These are phyloP conservation scores for Apocheima hispidaria DNA, from an alignment of 2,888 invertebrate genomes.

Conservation along the genomic window DNA sequence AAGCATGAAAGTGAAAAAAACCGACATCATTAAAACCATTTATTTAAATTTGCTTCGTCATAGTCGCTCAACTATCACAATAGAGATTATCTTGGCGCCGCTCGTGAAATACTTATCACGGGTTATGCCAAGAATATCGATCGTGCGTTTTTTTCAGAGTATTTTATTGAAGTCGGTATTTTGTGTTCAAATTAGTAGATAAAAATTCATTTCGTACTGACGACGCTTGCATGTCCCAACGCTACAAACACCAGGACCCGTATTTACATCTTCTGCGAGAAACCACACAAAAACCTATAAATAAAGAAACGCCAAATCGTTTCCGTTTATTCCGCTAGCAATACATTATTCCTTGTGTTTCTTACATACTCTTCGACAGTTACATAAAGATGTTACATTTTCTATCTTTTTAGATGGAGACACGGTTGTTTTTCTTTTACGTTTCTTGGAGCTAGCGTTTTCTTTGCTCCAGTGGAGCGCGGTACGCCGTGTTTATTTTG, in stretches of 20 bases:
- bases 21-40: too few species aligned
- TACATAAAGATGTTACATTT: constrained; percentile 5
- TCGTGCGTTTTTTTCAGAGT: too few species aligned
- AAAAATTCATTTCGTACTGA: background rate
- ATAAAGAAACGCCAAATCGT: constrained; percentile 40
- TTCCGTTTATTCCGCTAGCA: constrained; percentile 31
- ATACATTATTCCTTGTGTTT: constrained; percentile 33
- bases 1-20: too few species aligned
- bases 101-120: too few species aligned
- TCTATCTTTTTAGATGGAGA: constrained; percentile 3
- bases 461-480: constrained; percentile 28
- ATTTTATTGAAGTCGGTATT: too few species aligned
- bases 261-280: constrained; percentile 23
- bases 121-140: too few species aligned
- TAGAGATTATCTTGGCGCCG: too few species aligned
- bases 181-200: too few species aligned
- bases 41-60: too few species aligned
- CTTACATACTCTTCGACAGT: constrained; percentile 19
- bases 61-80: too few species aligned
- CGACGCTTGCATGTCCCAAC: background rate
- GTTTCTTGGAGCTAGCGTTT: constrained; percentile 16
- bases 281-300: constrained; percentile 35
- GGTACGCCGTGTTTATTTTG: constrained; percentile 27
- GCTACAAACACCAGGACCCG: background rate
- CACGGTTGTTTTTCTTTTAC: constrained; percentile 12